Conservation (phyloP, 2,888 invertebrate genomes). For the Perithous albicinctus region DNA sequence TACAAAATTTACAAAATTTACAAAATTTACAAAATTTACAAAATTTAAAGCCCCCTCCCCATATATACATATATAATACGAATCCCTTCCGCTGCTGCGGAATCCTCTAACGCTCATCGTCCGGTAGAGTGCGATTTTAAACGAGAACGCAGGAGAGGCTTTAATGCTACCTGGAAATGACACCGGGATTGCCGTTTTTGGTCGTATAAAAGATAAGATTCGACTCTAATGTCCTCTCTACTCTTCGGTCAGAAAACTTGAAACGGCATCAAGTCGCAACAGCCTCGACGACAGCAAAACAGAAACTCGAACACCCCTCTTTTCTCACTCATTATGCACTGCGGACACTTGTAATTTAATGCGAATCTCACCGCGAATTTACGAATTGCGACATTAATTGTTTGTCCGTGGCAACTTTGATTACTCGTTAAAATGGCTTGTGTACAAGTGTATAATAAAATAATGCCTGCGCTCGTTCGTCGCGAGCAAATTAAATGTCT, state of each 20-base stretch:
- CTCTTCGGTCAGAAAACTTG: background rate
- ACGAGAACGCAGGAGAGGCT: constrained; percentile 11
- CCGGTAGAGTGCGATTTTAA: constrained; percentile 16
- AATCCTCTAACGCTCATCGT: background rate
- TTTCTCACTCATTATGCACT: constrained; percentile 19
- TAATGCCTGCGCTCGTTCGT: constrained; percentile 20
- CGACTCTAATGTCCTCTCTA: constrained; percentile 24
- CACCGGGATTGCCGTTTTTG: constrained; percentile 35
- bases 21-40: no score
- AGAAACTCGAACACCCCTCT: background rate
- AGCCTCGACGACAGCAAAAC: constrained; percentile 9
- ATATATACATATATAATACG: no score
- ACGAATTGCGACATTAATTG: constrained; percentile 41
- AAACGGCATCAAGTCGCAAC: constrained; percentile 25
- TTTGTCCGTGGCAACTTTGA: constrained; percentile 33
- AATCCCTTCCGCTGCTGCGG: background rate
- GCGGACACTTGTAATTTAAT: constrained; percentile 25
- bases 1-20: no score
- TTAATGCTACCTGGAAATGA: constrained; percentile 26
- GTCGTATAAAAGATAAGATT: constrained; percentile 32
- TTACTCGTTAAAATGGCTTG: constrained; percentile 26
- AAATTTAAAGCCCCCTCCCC: no score
- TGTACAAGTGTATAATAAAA: constrained; percentile 26
- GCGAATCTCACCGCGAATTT: constrained; percentile 11
- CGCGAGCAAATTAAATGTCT: background rate